These are phyloP conservation scores for Zelleria hepariella DNA, from an alignment of 2,888 invertebrate species.

Conservation along the genomic window DNA sequence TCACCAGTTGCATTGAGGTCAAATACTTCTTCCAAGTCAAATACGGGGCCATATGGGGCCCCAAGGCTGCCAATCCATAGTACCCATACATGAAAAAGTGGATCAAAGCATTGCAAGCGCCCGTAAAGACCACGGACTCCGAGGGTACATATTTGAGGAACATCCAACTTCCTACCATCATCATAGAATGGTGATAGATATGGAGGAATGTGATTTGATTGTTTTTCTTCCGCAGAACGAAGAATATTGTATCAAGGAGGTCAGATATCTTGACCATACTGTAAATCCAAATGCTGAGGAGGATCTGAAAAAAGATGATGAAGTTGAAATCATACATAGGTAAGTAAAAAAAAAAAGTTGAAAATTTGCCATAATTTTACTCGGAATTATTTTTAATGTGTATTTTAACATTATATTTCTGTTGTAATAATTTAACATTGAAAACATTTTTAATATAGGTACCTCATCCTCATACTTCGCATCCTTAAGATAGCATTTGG, in stretches of 20 bases:
- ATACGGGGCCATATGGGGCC: conserved; percentile 70
- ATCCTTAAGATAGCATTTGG: conserved; percentile 37
- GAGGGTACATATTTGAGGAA: conserved; percentile 79
- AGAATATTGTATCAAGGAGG: conserved; percentile 84
- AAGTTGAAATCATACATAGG: background rate
- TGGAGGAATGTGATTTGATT: conserved; percentile 87
- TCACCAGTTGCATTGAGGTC: conserved; percentile 82
- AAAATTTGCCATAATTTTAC: background rate
- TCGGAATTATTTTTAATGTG: background rate
- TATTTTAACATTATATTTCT: background rate
- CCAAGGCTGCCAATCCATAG: conserved; percentile 76
- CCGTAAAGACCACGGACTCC: conserved; percentile 78
- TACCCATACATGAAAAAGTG: conserved; percentile 85
- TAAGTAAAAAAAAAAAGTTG: background rate
- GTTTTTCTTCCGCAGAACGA: conserved; percentile 83
- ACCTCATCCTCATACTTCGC: conserved; percentile 20
- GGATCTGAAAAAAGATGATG: conserved; percentile 29
- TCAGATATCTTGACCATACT: conserved; percentile 81
- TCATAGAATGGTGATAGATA: conserved; percentile 86
- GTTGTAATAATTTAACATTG: background rate
- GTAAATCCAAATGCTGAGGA: conserved; percentile 69
- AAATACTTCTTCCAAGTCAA: conserved; percentile 89
- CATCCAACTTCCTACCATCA: conserved; percentile 78
- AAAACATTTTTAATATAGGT: conserved; percentile 1
- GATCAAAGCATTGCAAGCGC: conserved; percentile 78